Base-by-base conservation (phyloP, 2,797 vertebrate genomes). In the Macropodus opercularis region DNA sequence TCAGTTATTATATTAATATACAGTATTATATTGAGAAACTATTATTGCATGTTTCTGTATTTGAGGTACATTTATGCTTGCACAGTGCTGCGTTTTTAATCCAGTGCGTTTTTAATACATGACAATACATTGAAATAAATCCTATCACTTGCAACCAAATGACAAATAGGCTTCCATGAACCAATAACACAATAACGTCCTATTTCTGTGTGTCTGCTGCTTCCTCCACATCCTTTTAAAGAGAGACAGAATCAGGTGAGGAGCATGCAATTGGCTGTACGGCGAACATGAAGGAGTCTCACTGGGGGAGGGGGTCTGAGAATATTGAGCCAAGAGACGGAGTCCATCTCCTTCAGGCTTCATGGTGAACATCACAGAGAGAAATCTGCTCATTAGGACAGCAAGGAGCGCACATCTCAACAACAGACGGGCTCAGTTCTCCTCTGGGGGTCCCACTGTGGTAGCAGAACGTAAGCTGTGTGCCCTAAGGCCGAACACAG, bases 391-490 rank as follows among this genome's bases (percentile, higher is more conserved):
- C 79, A 88, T 89, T 90, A 88, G 66, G 60, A 76, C 53, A 47
- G 36, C 10, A 48, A 85, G 83, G 82, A 84, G 72, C 72, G 68
- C 81, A 85, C 88, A 76, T 66, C 87, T 88, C 85, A 89, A 75
- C 83, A 50, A 13, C 67, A 72, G 60, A 85, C 80, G 70, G 69
- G 55, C 73, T 74, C 78, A 69, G 69, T 55, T 79, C 14, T 77
- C 47, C 70, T 68, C 66, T 70, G 41, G 53, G 72, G 48, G 70
- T 80, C 35, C 22, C 19, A 1, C 29, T 26, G 29, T 53, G 26
- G 50, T 44, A 57, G 54, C 56, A 69, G 60, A 56, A 54, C 64
- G 57, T 66, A 59, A 62, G 51, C 40, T 47, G n/a, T 51, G 50
- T 40, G 56, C 51, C 41, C 49, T 34, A 11, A 47, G 39, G 34